phyloP scores from a whole-genome alignment of 2,113 vertebrate genomes.

The Anarrhichthys ocellatus region DNA sequence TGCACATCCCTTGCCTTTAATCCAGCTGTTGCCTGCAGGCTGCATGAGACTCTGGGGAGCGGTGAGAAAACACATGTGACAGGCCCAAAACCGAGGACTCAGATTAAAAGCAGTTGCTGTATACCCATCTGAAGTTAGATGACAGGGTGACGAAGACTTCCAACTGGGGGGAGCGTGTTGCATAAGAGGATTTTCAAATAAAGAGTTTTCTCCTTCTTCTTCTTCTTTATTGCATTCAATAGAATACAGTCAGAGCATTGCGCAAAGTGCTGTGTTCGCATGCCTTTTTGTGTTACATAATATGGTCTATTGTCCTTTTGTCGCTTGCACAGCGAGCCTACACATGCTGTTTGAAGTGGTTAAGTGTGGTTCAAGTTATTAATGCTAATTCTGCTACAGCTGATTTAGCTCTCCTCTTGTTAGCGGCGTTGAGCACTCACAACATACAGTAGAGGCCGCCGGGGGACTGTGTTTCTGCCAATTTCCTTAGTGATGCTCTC shows the following conservation, averaged over 20 bases:
- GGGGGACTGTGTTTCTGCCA: constrained; percentile 44
- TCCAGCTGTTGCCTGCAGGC: constrained; percentile 58
- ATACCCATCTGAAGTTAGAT: constrained; percentile 51
- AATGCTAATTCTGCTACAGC: constrained; percentile 58
- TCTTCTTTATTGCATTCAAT: constrained; percentile 36
- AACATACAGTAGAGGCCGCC: constrained; percentile 36
- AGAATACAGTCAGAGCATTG: constrained; percentile 37
- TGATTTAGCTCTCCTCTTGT: constrained; percentile 63
- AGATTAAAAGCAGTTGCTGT: constrained; percentile 69
- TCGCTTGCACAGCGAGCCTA: constrained; percentile 18
- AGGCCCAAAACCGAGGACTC: constrained; percentile 72
- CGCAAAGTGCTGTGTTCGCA: constrained; percentile 21
- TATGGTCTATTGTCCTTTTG: constrained; percentile 24
- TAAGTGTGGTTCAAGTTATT: constrained; percentile 54
- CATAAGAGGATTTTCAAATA: constrained; percentile 67
- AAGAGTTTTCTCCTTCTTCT: constrained; percentile 9
- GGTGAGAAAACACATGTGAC: constrained; percentile 65
- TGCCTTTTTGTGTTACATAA: constrained; percentile 51
- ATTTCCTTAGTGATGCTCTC: constrained; percentile 49
- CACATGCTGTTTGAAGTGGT: constrained; percentile 50
- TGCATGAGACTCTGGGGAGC: constrained; percentile 38
- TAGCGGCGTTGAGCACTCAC: constrained; percentile 50
- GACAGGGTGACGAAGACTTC: constrained; percentile 55
- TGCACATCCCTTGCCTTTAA: constrained; percentile 60
- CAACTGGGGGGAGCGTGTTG: constrained; percentile 30